Evolutionary conservation across 2,113 vertebrate species (phyloP).

Genomic region (Rana temporaria): DNA sequence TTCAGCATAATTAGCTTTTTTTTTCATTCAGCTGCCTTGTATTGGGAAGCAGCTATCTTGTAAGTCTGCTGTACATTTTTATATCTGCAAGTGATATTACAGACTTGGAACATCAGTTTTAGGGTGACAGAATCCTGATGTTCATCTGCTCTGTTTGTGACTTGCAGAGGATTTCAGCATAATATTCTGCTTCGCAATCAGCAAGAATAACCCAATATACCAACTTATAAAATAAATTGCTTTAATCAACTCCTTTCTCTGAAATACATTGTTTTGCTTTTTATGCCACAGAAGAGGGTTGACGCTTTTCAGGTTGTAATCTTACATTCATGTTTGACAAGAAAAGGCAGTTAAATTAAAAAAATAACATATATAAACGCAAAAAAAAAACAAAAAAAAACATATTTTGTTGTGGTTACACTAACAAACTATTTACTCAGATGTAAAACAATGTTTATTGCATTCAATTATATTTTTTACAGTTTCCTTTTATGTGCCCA

Average conservation of each 20-base stretch:
- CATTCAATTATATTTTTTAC: slow-evolving; percentile 18
- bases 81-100: slow-evolving; percentile 70
- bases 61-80: slow-evolving; percentile 70
- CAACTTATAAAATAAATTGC: slow-evolving; percentile 62
- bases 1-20: slow-evolving; percentile 75
- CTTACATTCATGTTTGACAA: slow-evolving; percentile 65
- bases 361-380: not conserved
- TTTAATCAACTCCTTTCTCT: slow-evolving; percentile 67
- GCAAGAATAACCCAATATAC: slow-evolving; percentile 56
- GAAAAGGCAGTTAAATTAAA: slow-evolving; percentile 65
- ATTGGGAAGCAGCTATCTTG: slow-evolving; percentile 67
- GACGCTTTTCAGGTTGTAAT: slow-evolving; percentile 59
- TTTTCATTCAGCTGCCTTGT: slow-evolving; percentile 73
- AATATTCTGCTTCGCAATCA: slow-evolving; percentile 68
- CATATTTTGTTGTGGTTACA: not conserved
- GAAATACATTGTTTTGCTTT: slow-evolving; percentile 61
- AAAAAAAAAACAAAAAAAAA: not conserved
- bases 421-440: slow-evolving; percentile 7
- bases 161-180: slow-evolving; percentile 67
- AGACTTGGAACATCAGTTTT: slow-evolving; percentile 73
- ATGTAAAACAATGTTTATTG: not conserved
- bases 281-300: slow-evolving; percentile 64
- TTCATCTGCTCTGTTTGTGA: slow-evolving; percentile 64
- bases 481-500: not conserved
- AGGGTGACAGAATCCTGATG: slow-evolving; percentile 69